These are phyloP conservation scores for Plebejus melissa DNA, from an alignment of 2,888 invertebrate species.

Conservation along the genomic window DNA sequence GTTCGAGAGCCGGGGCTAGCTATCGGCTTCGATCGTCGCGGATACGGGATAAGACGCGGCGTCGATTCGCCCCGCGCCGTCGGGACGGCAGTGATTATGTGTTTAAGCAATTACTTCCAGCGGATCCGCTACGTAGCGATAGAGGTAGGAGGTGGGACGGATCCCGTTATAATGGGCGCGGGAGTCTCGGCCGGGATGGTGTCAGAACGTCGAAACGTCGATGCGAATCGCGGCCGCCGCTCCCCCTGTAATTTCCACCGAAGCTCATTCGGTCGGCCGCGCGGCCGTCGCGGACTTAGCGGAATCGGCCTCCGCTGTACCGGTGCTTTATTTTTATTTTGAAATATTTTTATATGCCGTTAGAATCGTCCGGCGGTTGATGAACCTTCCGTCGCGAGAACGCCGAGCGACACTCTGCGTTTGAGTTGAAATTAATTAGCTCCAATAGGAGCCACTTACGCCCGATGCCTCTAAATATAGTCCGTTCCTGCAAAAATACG, in stretches of 20 bases:
- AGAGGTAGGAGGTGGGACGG: slow-evolving; percentile 48
- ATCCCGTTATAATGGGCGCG: slow-evolving; percentile 69
- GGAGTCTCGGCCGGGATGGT: slow-evolving; percentile 54
- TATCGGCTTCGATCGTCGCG: slow-evolving; percentile 48
- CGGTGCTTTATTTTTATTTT: slow-evolving; percentile 25
- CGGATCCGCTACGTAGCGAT: slow-evolving; percentile 46
- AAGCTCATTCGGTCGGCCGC: slow-evolving; percentile 48
- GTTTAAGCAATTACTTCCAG: slow-evolving; percentile 67
- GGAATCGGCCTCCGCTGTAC: slow-evolving; percentile 25
- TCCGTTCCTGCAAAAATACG: slow-evolving; percentile 29
- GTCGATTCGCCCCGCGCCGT: slow-evolving; percentile 57
- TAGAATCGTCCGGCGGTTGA: slow-evolving; percentile 23
- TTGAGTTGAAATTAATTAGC: slow-evolving; percentile 19
- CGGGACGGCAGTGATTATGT: slow-evolving; percentile 58
- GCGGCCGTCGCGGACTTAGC: slow-evolving; percentile 33
- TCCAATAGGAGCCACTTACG: slow-evolving; percentile 14
- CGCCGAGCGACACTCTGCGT: neutral
- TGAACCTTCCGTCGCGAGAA: neutral
- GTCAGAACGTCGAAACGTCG: slow-evolving; percentile 52
- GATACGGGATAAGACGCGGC: slow-evolving; percentile 50
- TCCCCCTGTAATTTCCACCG: slow-evolving; percentile 59
- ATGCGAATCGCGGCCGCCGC: slow-evolving; percentile 45
- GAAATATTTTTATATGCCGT: slow-evolving; percentile 26
- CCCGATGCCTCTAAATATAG: slow-evolving; percentile 29
- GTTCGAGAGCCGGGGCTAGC: slow-evolving; percentile 34